A percentile compares a stretch with the other conserved stretches of the same genome.
These are phyloP conservation scores for Panulirus ornatus DNA, from an alignment of 1,140 invertebrate genomes.

Conservation along the genomic window DNA sequence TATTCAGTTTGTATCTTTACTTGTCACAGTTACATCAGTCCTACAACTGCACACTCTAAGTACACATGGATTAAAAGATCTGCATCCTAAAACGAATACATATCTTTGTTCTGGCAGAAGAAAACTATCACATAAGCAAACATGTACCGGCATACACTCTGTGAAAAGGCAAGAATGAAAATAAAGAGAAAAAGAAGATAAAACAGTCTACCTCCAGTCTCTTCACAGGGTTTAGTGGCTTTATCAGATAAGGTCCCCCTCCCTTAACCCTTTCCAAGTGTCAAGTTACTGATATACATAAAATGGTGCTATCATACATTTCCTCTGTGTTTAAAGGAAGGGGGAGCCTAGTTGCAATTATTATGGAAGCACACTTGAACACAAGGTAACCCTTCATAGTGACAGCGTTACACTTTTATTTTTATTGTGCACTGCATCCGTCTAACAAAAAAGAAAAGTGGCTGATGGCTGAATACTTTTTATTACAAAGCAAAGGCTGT, in stretches of 20 bases:
- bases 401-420: conserved; percentile 34
- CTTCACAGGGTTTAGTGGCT: conserved; percentile 23
- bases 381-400: conserved; percentile 45
- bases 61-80: conserved; percentile 64
- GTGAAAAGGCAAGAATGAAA: conserved; percentile 33
- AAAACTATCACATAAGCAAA: conserved; percentile 64
- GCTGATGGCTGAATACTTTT: conserved; percentile 12
- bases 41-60: conserved; percentile 68
- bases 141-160: conserved; percentile 50
- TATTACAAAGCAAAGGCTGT: conserved; percentile 2
- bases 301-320: conserved; percentile 9
- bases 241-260: not conserved
- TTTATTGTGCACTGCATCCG: conserved; percentile 33
- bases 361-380: conserved; percentile 65
- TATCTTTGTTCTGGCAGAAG: conserved; percentile 52
- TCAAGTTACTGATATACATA: conserved; percentile 4
- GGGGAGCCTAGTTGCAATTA: conserved; percentile 27
- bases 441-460: not conserved
- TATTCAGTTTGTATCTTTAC: conserved; percentile 42
- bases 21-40: conserved; percentile 53
- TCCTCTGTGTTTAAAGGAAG: not conserved
- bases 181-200: conserved; percentile 13
- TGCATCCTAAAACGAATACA: conserved; percentile 66
- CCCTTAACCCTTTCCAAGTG: not conserved
- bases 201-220: conserved; percentile 29